Evolutionary conservation across 2,797 vertebrate genomes (phyloP).

Genomic region (Dendrocincla tyrannina): DNA sequence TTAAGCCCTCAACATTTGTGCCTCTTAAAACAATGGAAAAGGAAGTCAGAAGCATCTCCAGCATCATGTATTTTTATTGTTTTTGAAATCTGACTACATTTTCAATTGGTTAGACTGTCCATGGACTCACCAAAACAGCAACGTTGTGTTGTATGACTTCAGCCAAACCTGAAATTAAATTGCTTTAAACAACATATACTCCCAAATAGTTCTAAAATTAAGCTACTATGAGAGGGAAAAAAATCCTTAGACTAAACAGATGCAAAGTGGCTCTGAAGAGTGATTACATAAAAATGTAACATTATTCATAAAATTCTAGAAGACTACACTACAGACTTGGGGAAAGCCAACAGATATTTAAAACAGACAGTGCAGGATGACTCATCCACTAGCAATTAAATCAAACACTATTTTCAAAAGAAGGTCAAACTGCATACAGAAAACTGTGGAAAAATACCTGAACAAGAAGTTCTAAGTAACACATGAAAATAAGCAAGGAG

Average conservation of each 20-base stretch:
- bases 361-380: not conserved
- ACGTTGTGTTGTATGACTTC: not conserved
- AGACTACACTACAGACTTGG: not conserved
- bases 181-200: not conserved
- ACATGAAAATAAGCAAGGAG: not conserved
- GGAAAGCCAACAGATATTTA: not conserved
- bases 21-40: not conserved
- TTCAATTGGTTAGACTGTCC: not conserved
- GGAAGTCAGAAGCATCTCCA: not conserved
- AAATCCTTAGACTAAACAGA: not conserved
- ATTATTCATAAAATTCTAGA: constrained; percentile 9
- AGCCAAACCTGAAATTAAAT: not conserved
- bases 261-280: not conserved
- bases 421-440: not conserved
- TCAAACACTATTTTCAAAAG: not conserved
- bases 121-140: not conserved
- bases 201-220: not conserved
- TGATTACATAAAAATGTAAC: not conserved
- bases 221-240: not conserved
- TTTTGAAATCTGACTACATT: not conserved
- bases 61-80: not conserved
- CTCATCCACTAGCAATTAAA: not conserved
- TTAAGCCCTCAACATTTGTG: not conserved
- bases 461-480: not conserved
- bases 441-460: not conserved